Conservation (phyloP, 1,140 invertebrate genomes). For the Drosophila repletoides region DNA sequence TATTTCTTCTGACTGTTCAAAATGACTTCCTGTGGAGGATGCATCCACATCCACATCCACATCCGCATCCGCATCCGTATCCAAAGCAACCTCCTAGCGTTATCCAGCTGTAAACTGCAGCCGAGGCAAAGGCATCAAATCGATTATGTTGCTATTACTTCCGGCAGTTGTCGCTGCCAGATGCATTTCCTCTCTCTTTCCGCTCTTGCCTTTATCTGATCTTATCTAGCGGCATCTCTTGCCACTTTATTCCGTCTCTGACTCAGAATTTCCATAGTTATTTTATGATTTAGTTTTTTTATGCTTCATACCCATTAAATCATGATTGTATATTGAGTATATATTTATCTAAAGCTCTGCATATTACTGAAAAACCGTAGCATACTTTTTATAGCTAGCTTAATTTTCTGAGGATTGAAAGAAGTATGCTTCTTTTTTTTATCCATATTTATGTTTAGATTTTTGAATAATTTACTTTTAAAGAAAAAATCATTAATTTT, state of each 20-base stretch:
- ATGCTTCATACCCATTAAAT: too few species aligned
- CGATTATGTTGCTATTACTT: constrained; percentile 80
- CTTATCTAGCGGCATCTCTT: background rate
- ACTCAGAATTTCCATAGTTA: constrained; percentile 36
- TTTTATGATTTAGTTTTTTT: constrained; percentile 49
- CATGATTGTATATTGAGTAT: too few species aligned
- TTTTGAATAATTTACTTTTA: too few species aligned
- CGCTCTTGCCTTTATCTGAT: background rate
- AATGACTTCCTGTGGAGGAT: constrained; percentile 66
- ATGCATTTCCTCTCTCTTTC: constrained; percentile 33
- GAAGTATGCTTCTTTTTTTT: too few species aligned
- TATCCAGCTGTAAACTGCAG: constrained; percentile 68
- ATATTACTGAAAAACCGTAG: too few species aligned
- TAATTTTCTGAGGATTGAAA: too few species aligned
- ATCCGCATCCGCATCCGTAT: constrained; percentile 12
- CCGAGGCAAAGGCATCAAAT: constrained; percentile 55
- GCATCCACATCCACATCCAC: constrained; percentile 31
- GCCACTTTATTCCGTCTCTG: background rate
- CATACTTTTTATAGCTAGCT: too few species aligned
- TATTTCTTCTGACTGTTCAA: constrained; percentile 53
- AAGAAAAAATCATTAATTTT: too few species aligned
- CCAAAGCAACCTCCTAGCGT: constrained; percentile 19
- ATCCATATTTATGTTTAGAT: too few species aligned
- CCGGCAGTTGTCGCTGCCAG: constrained; percentile 70
- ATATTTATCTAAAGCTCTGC: too few species aligned